phyloP scores from a whole-genome alignment of 2,113 vertebrate genomes.

The Leptocoma aspasia region DNA sequence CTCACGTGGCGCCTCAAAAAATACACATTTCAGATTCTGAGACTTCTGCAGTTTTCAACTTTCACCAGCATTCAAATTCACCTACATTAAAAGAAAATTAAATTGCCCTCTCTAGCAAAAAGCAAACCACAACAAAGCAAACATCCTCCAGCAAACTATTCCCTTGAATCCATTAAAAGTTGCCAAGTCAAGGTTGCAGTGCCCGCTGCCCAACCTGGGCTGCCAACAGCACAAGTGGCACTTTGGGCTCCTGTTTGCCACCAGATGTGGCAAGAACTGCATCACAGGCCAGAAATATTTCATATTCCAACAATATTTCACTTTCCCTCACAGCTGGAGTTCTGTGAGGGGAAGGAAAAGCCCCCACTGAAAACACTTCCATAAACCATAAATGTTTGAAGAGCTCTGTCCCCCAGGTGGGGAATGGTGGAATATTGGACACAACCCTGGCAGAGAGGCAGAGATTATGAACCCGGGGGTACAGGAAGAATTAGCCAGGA shows the following conservation, averaged over 20 bases:
- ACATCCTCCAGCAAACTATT: constrained; percentile 48
- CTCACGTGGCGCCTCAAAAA: neutral
- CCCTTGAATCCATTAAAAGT: constrained; percentile 12
- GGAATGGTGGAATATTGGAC: neutral
- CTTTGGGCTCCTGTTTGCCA: neutral
- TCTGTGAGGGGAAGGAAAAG: neutral
- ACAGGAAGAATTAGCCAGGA: neutral
- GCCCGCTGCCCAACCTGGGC: neutral
- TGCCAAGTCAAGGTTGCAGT: constrained; percentile 47
- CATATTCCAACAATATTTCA: neutral
- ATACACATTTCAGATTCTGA: neutral
- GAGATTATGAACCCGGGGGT: neutral
- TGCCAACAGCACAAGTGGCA: constrained; percentile 7
- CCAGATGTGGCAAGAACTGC: neutral
- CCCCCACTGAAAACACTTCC: neutral
- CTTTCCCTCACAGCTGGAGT: neutral
- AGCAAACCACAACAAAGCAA: constrained; percentile 60
- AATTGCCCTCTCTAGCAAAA: constrained; percentile 38
- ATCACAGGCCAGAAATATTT: neutral
- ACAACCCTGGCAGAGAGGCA: neutral
- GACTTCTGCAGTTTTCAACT: constrained; percentile 30
- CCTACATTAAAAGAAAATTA: constrained; percentile 55
- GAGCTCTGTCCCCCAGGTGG: neutral
- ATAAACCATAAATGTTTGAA: neutral
- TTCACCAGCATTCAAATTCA: constrained; percentile 63